Evolutionary conservation across 2,113 vertebrate genomes (phyloP), one percentile per base, ranked within the genome.

Genomic region (Protomyctophum bolini): DNA sequence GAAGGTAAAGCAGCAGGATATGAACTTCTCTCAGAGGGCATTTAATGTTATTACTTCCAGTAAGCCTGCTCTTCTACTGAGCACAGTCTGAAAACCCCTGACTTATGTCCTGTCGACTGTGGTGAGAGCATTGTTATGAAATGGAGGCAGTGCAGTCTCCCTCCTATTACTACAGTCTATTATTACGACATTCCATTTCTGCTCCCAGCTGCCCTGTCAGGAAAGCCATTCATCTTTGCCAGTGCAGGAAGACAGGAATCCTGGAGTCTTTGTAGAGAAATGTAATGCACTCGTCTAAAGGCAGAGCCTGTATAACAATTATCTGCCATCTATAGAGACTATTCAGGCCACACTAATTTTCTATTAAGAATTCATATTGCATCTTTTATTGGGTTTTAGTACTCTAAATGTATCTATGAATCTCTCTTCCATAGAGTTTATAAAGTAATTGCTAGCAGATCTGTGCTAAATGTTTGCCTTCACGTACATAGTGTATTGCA

Each of bases 1-100:
- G 86, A 99, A 97, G 96, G 96, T 97, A 82, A 64, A n/a, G 14
- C 7, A 10, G 33, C 49, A 61, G 74, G 64, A 82, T 74, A 64
- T 57, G 10, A 7, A 48, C 15, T 52, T 57, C 79, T 86, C 75
- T 68, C 70, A 70, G 15, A 60, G 72, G 51, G 46, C 0, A 48
- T 63, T 64, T 79, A 77, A 75, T n/a, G 48, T 74, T 86, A 84
- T 84, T 81, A 75, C 83, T 79, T 64, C 74, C 73, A 84, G 76
- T 77, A 81, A 76, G 58, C 41, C 66, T 72, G 73, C 76, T 78
- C 75, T 73, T 77, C 72, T 73, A 51, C 59, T 68, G 33, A 66
- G 69, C 73, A 65, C 48, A 29, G 54, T 75, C 60, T 64, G 66
- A 10, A 81, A 76, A 72, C 60, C 66, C 45, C 70, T 9, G 10